These are phyloP conservation scores for Andrena praecox DNA, from an alignment of 2,888 invertebrate species.

Conservation along the genomic window DNA sequence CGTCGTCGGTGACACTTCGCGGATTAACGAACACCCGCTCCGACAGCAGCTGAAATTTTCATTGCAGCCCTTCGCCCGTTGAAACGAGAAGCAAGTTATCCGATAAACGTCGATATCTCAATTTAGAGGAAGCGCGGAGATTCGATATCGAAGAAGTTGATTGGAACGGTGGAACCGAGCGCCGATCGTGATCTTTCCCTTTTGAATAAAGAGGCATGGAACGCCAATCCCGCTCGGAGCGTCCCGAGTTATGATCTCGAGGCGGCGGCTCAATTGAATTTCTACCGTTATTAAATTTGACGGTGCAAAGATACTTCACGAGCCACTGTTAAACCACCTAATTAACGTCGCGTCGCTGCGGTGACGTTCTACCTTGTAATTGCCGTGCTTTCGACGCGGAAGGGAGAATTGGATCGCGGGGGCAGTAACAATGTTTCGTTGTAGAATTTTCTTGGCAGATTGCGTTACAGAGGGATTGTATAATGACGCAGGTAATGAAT, in stretches of 20 bases:
- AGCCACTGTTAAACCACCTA: neutral
- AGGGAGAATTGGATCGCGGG: slow-evolving; percentile 8
- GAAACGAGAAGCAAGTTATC: neutral
- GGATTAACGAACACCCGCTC: slow-evolving; percentile 58
- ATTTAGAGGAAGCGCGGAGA: neutral
- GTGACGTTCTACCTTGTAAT: slow-evolving; percentile 1
- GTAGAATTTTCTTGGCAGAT: neutral
- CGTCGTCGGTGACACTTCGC: slow-evolving; percentile 6
- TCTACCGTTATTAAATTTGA: neutral
- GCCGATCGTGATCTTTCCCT: neutral
- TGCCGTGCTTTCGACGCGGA: neutral
- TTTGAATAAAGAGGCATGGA: neutral
- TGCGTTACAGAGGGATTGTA: neutral
- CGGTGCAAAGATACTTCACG: neutral
- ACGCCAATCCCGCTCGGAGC: neutral
- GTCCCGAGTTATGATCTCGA: neutral
- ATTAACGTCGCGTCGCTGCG: neutral
- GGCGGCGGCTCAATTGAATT: neutral
- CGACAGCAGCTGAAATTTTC: slow-evolving; percentile 58
- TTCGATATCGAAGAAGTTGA: neutral
- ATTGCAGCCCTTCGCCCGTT: neutral
- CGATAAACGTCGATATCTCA: neutral
- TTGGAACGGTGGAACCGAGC: neutral
- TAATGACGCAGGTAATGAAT: slow-evolving; percentile 19
- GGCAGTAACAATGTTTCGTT: slow-evolving; percentile 18